Evolutionary conservation across 2,113 vertebrate genomes (phyloP).

Genomic region (Lepidothrix coronata): DNA sequence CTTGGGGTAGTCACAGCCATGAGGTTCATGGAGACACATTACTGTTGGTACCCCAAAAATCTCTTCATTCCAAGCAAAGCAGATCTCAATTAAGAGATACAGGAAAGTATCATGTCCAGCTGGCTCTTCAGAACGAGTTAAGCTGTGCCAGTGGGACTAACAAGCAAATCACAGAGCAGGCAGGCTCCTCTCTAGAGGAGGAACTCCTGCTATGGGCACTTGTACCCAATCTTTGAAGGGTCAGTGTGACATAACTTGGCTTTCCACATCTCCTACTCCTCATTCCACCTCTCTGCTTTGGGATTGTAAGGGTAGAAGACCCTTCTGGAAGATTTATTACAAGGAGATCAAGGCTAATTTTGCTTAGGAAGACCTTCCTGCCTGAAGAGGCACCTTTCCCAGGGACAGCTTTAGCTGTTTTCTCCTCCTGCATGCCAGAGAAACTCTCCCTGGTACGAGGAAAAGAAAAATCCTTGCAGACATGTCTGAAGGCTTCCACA

Average conservation of each 20-base stretch:
- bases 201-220: neutral
- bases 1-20: fast-evolving
- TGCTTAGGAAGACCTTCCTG: neutral
- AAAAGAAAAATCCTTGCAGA: neutral
- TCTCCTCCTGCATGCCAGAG: neutral
- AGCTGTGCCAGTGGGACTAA: neutral
- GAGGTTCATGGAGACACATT: fast-evolving
- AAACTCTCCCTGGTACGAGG: neutral
- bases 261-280: neutral
- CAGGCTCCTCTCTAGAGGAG: neutral
- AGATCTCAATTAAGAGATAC: fast-evolving
- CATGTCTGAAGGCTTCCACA: neutral
- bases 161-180: neutral
- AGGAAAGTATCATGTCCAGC: fast-evolving
- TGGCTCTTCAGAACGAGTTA: neutral
- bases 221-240: neutral
- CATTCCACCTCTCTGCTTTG: neutral
- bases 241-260: too few relatives aligned
- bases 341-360: neutral
- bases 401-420: neutral
- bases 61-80: neutral
- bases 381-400: neutral
- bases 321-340: neutral
- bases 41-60: neutral
- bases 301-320: neutral